Percentiles rank a stretch among this genome's conserved stretches.
These are phyloP conservation scores for Dryobates pubescens DNA, from an alignment of 2,797 vertebrate species.

Conservation along the genomic window DNA sequence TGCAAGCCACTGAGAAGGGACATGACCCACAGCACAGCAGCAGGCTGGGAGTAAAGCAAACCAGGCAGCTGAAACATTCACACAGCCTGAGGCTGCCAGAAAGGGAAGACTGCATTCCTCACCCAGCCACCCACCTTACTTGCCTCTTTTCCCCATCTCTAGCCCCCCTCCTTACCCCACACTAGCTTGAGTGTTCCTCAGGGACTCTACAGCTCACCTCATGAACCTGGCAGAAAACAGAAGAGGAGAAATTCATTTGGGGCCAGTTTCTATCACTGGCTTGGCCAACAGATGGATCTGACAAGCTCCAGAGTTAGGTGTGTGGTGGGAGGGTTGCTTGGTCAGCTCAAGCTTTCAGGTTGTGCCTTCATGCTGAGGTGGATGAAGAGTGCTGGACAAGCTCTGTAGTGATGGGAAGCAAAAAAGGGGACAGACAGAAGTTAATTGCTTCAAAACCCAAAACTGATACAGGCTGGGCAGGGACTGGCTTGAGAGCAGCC, in stretches of 20 bases:
- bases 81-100: not conserved
- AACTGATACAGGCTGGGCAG: not conserved
- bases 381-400: not conserved
- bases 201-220: not conserved
- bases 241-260: not conserved
- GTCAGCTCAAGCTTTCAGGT: not conserved
- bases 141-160: not conserved
- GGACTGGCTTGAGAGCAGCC: too few relatives aligned
- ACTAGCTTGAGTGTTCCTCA: not conserved
- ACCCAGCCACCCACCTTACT: not conserved
- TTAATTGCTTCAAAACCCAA: not conserved
- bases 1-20: not conserved
- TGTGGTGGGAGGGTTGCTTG: not conserved
- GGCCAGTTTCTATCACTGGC: not conserved
- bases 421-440: not conserved
- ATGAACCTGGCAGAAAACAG: not conserved
- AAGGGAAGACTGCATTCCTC: not conserved
- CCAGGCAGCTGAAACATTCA: not conserved
- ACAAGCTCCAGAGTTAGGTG: not conserved
- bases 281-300: not conserved
- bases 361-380: not conserved
- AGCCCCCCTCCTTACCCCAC: not conserved
- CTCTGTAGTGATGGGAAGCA: not conserved
- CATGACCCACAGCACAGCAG: not conserved
- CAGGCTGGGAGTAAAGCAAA: not conserved